Conservation (phyloP, 2,888 invertebrate species). For the Xanthorhoe spadicearia region DNA sequence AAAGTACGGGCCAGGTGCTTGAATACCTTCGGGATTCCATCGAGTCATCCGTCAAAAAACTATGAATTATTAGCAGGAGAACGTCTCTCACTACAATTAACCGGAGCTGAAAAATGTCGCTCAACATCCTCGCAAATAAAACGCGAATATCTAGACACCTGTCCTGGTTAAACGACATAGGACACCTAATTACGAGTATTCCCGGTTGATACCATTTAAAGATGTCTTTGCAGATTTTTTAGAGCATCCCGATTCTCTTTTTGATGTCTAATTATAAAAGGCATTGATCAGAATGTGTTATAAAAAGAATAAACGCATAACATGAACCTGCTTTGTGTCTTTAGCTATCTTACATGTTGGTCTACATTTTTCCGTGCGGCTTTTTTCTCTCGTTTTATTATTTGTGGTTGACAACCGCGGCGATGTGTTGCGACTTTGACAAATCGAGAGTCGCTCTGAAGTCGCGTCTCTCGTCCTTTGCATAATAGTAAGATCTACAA, state of each 20-base stretch:
- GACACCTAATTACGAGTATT: conserved; percentile 54
- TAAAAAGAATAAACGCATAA: conserved; percentile 26
- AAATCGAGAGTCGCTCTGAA: conserved; percentile 72
- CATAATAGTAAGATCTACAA: neutral
- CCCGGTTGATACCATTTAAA: conserved; percentile 48
- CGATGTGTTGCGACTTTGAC: conserved; percentile 73
- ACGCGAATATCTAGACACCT: conserved; percentile 63
- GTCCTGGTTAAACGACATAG: conserved; percentile 56
- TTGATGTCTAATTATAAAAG: conserved; percentile 27
- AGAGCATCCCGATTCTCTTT: conserved; percentile 39
- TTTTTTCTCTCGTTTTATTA: conserved; percentile 49
- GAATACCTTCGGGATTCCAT: conserved; percentile 66
- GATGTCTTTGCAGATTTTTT: conserved; percentile 48
- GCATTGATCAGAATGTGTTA: conserved; percentile 37
- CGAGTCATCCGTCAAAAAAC: conserved; percentile 68
- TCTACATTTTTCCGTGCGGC: conserved; percentile 43
- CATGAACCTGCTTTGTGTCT: conserved; percentile 32
- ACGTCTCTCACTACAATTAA: conserved; percentile 67
- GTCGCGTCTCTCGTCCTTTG: conserved; percentile 48
- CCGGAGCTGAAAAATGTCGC: conserved; percentile 75
- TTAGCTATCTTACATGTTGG: conserved; percentile 36
- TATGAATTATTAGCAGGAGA: conserved; percentile 64
- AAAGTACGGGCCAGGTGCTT: conserved; percentile 61
- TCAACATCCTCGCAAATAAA: conserved; percentile 71
- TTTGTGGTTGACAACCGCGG: conserved; percentile 64